Evolutionary conservation across 1,140 invertebrate genomes (phyloP).

Genomic region (Cardiocondyla obscurior): DNA sequence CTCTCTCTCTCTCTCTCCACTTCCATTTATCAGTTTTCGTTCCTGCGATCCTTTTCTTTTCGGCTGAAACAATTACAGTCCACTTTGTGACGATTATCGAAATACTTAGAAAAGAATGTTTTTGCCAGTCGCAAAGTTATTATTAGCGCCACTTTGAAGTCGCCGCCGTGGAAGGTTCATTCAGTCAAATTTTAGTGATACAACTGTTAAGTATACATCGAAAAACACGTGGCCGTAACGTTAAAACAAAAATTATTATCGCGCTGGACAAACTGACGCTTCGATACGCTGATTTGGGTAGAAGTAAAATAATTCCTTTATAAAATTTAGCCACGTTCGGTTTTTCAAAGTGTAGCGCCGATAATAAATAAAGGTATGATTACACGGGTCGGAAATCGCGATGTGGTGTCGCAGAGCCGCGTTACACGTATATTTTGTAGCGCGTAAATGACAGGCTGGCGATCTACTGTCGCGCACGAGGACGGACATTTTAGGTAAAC

Average conservation of each 20-base stretch:
- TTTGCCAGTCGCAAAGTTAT: background rate
- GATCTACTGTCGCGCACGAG: background rate
- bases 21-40: constrained; percentile 17
- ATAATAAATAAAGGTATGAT: background rate
- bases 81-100: constrained; percentile 1
- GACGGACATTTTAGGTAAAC: background rate
- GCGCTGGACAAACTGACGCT: background rate
- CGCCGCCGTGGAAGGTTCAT: background rate
- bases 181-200: background rate
- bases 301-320: too few relatives aligned
- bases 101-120: constrained; percentile 27
- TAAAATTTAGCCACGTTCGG: too few relatives aligned
- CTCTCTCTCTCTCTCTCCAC: background rate
- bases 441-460: background rate
- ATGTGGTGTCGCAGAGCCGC: background rate
- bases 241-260: background rate
- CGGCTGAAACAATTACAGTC: background rate
- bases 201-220: background rate
- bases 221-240: background rate
- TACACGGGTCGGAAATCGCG: background rate
- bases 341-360: background rate
- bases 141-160: constrained; percentile 12
- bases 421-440: background rate
- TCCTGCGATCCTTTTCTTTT: background rate
- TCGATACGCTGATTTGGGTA: too few relatives aligned